Base-by-base conservation (phyloP, 2,797 vertebrate species). In the Falco berigora region DNA sequence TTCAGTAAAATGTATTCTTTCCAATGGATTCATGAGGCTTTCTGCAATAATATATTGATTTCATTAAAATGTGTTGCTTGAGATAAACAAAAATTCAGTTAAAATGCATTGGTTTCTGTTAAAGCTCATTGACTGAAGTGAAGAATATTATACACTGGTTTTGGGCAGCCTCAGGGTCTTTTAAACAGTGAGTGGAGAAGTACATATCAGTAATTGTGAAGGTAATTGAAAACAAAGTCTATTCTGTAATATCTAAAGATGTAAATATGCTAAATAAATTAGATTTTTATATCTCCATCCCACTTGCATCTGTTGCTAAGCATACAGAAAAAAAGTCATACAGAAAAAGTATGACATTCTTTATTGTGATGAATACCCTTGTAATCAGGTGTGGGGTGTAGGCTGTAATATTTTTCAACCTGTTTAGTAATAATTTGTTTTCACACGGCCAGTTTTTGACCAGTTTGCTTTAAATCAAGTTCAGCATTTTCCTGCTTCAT, bases 11-110 rank as follows among this genome's bases (percentile, higher is more conserved):
- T 96, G 91, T 97, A 93, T 97, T 97, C 69, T 97, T 98, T 98
- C 90, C 96, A 96, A 88, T 94, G 92, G 94, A 98, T 98, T 97
- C 97, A 98, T 97, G 96, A 97, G 95, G 94, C 97, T 98, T 98
- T 98, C 98, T 98, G 96, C 95, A 97, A 98, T 95, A 98, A 98
- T 97, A 85, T 98, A 98, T 98, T 97, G 98, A 98, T 98, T 98
- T 98, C 98, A 98, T 98, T 98, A 98, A 98, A 98, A 98, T 97
- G 94, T 98, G 96, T 94, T 97, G 79, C 97, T 97, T 96, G 95
- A 97, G 98, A 98, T 98, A 98, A 98, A 98, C 97, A 98, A 98
- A 98, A 98, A 97, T 97, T 98, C 97, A 96, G 98, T 98, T 97
- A 97, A 98, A 98, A 98, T 98, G 96, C 97, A 98, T 97, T 98